phyloP scores from a whole-genome alignment of 2,888 invertebrate species.

The Hipparchia semele region DNA sequence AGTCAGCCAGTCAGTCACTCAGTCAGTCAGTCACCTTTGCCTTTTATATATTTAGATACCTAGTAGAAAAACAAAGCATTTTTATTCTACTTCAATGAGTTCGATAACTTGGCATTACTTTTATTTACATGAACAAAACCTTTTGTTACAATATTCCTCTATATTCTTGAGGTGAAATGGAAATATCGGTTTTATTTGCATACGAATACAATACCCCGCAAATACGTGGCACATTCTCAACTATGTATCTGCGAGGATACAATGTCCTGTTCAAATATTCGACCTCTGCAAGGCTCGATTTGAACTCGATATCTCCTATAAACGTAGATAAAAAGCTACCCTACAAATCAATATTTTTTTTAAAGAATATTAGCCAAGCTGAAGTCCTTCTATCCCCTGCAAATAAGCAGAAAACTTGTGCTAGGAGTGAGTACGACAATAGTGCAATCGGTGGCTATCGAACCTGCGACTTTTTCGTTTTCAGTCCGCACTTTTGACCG shows the following conservation, averaged over 20 bases:
- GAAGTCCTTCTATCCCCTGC: too few relatives aligned
- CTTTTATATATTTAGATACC: not conserved
- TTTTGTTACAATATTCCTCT: constrained; percentile 34
- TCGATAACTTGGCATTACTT: constrained; percentile 17
- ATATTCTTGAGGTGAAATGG: constrained; percentile 42
- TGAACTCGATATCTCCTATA: constrained; percentile 38
- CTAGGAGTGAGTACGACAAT: too few relatives aligned
- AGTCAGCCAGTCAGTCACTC: too few relatives aligned
- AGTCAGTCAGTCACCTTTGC: too few relatives aligned
- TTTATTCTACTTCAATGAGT: constrained; percentile 14
- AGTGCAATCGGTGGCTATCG: not conserved
- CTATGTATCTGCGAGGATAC: constrained; percentile 40
- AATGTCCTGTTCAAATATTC: constrained; percentile 46
- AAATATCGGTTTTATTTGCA: constrained; percentile 46
- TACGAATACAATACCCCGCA: constrained; percentile 44
- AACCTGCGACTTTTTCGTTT: too few relatives aligned
- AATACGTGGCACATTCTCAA: constrained; percentile 38
- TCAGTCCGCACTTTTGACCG: too few relatives aligned
- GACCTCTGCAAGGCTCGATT: constrained; percentile 37
- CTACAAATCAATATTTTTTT: constrained; percentile 29
- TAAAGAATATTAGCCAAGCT: too few relatives aligned
- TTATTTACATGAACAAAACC: constrained; percentile 24
- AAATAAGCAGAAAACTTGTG: too few relatives aligned
- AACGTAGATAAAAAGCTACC: constrained; percentile 21
- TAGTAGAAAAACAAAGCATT: not conserved